Evolutionary conservation across 2,113 vertebrate species (phyloP).

Genomic region (Ceyx cyanopectus): DNA sequence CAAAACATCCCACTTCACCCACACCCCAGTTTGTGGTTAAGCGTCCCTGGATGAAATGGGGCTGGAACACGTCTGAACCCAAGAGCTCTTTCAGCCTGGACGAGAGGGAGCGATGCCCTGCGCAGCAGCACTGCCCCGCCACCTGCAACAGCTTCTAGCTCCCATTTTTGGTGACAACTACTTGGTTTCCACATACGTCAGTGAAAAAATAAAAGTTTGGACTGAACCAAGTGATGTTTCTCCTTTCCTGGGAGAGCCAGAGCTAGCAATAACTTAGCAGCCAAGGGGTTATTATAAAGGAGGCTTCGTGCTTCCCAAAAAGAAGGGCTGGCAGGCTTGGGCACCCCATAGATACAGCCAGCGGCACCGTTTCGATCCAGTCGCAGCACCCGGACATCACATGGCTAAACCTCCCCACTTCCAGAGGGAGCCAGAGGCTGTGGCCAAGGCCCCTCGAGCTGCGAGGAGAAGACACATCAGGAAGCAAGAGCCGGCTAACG

Average conservation of each 20-base stretch:
- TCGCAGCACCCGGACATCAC: not conserved
- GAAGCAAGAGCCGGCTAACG: not conserved
- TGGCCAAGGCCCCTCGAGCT: not conserved
- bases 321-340: not conserved
- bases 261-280: not conserved
- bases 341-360: not conserved
- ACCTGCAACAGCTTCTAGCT: not conserved
- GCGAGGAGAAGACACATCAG: conserved; percentile 24
- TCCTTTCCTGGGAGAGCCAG: not conserved
- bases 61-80: fast-evolving
- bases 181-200: not conserved
- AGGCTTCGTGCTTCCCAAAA: not conserved
- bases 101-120: not conserved
- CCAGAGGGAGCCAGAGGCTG: not conserved
- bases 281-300: not conserved
- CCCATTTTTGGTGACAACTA: not conserved
- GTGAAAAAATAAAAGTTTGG: not conserved
- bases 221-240: not conserved
- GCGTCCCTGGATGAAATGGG: fast-evolving
- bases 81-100: not conserved
- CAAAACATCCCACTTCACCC: not conserved
- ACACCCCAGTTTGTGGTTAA: fast-evolving
- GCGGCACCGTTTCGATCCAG: not conserved
- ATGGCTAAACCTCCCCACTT: not conserved
- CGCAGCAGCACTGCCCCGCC: not conserved